Evolutionary conservation across 2,797 vertebrate genomes (phyloP).

Genomic region (Trachops cirrhosus): DNA sequence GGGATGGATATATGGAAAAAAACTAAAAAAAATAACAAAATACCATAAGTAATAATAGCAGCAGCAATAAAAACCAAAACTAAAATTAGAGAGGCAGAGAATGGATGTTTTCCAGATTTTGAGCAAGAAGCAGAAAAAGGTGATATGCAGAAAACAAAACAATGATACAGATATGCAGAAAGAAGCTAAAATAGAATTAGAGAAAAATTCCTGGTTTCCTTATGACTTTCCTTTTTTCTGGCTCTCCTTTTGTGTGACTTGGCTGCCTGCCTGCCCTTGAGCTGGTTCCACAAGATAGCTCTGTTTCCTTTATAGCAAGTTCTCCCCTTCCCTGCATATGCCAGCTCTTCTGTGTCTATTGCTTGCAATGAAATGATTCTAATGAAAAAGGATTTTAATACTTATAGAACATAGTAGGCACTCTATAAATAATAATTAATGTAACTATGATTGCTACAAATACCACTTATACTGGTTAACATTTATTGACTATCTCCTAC

Average conservation of each 20-base stretch:
- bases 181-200: background rate
- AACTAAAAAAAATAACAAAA: background rate
- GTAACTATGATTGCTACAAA: conserved; percentile 10
- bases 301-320: background rate
- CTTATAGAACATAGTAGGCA: background rate
- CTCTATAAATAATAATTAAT: background rate
- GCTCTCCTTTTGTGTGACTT: background rate
- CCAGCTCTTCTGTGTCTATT: background rate
- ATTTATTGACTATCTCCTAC: background rate
- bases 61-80: background rate
- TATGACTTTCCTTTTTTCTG: background rate
- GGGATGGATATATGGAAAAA: background rate
- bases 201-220: background rate
- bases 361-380: background rate
- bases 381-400: background rate
- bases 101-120: background rate
- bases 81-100: conserved; percentile 5
- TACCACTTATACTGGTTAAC: background rate
- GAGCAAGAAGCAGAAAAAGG: background rate
- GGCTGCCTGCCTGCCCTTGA: conserved; percentile 12
- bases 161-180: background rate
- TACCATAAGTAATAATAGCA: background rate
- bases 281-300: background rate
- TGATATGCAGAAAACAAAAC: background rate
- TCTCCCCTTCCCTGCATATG: background rate